Percentiles rank a stretch among this genome's conserved stretches.
These are phyloP conservation scores for Macquaria ambigua DNA, from an alignment of 2,113 vertebrate species.

Conservation along the genomic window DNA sequence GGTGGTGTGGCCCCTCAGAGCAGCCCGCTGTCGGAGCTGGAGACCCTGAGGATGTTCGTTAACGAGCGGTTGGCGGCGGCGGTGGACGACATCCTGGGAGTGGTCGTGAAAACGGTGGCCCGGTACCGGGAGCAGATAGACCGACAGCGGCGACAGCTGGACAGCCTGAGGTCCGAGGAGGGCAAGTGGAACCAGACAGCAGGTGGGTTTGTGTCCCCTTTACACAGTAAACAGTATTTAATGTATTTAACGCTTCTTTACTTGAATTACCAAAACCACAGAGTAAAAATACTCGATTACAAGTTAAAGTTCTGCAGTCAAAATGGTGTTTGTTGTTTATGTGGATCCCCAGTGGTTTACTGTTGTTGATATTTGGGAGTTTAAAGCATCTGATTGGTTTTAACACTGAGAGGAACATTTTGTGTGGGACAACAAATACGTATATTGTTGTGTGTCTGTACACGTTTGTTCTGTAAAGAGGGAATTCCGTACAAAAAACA, in stretches of 20 bases:
- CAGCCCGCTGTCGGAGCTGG: constrained; percentile 10
- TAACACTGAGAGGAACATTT: too few relatives aligned
- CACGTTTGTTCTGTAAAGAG: too few relatives aligned
- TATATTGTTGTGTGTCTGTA: too few relatives aligned
- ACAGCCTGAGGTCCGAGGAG: constrained; percentile 28
- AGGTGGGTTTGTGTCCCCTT: not conserved
- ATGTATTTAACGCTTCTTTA: too few relatives aligned
- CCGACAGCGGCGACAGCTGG: constrained; percentile 32
- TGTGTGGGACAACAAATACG: too few relatives aligned
- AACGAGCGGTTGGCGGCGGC: constrained; percentile 48
- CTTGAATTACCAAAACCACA: not conserved
- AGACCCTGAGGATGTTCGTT: constrained; percentile 21
- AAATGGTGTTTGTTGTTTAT: too few relatives aligned
- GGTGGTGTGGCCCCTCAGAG: not conserved
- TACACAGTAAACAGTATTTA: not conserved
- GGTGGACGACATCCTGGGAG: constrained; percentile 46
- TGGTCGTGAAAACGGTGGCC: constrained; percentile 23
- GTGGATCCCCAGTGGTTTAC: too few relatives aligned
- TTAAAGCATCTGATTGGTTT: too few relatives aligned
- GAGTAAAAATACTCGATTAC: too few relatives aligned
- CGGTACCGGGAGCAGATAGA: constrained; percentile 54
- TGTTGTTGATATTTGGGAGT: too few relatives aligned
- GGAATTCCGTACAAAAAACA: too few relatives aligned
- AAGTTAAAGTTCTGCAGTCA: not conserved
- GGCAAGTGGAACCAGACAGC: not conserved